phyloP scores from a whole-genome alignment of 2,888 invertebrate species.

The Tetropium fuscum region DNA sequence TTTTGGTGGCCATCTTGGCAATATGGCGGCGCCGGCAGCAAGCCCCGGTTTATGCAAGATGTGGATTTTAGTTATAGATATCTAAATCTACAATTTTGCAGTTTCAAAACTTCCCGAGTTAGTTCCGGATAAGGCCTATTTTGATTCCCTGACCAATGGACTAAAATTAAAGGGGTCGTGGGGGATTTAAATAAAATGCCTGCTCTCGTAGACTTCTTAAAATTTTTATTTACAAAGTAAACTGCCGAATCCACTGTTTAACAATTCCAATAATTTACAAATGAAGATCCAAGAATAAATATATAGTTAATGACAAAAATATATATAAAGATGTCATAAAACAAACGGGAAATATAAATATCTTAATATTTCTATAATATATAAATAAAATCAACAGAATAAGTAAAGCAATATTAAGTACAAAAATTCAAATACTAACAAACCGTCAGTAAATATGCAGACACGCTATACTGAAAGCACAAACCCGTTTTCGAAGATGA shows the following conservation, averaged over 20 bases:
- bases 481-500: too few species aligned
- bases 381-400: slow-evolving; percentile 14
- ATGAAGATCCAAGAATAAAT: neutral
- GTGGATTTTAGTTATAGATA: too few species aligned
- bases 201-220: neutral
- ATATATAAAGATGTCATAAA: slow-evolving; percentile 9
- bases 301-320: neutral
- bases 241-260: neutral
- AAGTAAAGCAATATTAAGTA: slow-evolving; percentile 24
- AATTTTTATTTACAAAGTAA: slow-evolving; percentile 12
- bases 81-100: too few species aligned
- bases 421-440: slow-evolving; percentile 21
- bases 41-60: too few species aligned
- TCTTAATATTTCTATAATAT: slow-evolving; percentile 18
- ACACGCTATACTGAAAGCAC: neutral
- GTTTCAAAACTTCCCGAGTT: too few species aligned
- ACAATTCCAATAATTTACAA: slow-evolving; percentile 4
- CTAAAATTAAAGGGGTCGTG: too few species aligned
- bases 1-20: too few species aligned
- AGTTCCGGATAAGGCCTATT: too few species aligned
- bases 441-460: neutral
- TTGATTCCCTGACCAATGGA: too few species aligned
- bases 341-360: slow-evolving; percentile 3
- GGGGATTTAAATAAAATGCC: slow-evolving; percentile 1
- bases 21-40: too few species aligned